Evolutionary conservation across 1,140 invertebrate genomes (phyloP).

Genomic region (Dreissena rostriformis): DNA sequence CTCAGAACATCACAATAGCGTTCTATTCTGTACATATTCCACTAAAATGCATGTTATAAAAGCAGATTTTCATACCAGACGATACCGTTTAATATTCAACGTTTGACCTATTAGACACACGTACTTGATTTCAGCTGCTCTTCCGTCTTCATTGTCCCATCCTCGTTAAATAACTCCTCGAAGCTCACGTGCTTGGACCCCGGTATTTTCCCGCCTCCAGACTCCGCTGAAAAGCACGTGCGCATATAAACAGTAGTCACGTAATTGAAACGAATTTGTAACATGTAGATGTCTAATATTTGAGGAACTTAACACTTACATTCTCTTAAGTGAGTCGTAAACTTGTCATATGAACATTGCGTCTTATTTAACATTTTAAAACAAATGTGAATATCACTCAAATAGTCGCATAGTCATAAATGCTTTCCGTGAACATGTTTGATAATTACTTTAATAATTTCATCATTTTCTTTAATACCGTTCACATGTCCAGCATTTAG

Average conservation of each 20-base stretch:
- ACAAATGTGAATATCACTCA: too few species aligned
- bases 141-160: conserved; percentile 59
- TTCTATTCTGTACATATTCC: too few species aligned
- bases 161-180: conserved; percentile 57
- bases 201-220: conserved; percentile 51
- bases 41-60: too few species aligned
- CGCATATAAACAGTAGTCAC: background rate
- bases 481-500: background rate
- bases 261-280: background rate
- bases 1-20: too few species aligned
- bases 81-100: too few species aligned
- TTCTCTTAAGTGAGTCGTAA: too few species aligned
- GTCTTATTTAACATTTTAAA: background rate
- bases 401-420: background rate
- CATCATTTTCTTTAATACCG: background rate
- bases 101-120: background rate
- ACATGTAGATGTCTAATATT: too few species aligned
- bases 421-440: background rate
- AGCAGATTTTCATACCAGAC: too few species aligned
- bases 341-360: background rate
- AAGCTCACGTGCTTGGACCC: conserved; percentile 56
- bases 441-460: background rate
- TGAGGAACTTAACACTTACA: too few species aligned
- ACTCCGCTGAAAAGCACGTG: background rate
- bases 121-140: conserved; percentile 52